Evolutionary conservation across 1,140 invertebrate genomes (phyloP), one percentile per base, ranked within the genome.

Genomic region (Drosophila pallidifrons): DNA sequence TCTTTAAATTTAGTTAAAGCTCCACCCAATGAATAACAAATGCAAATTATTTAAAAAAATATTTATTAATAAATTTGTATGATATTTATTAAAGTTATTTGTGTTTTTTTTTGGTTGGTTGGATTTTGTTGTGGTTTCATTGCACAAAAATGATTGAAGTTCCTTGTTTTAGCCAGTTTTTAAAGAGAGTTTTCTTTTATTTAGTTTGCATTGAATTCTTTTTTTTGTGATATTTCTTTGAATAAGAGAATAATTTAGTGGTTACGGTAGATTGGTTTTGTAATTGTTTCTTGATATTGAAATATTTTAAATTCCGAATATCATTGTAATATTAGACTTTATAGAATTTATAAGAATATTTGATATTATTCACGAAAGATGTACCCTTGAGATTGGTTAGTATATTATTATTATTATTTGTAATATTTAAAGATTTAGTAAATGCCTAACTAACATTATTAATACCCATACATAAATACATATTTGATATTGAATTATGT

Each of bases 61-160:
- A 60, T 60, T 60, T 60, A 60, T 60, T 47, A 47, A 20, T 41
- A 20, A 41, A 57, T 45, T 57, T 67, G 60, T 77, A 77, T 25
- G 38, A 54, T 43, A 16, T 47, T 55, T 60, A 7, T 58, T 16
- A 61, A 59, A 41, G 15, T 6, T 41, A 16, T 4, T 1, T 8
- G 11, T 38, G 15, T 71, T 77, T 77, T 81, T 70, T 77, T 57
- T 64, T 10, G n/a, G 65, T 25, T 28, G 28, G 25, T 55, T 38
- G 35, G 35, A 11, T 38, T 70, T 46, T 63, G 15, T 45, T 52
- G 49, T 75, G 67, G 57, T 79, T 78, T 74, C 60, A 81, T 81
- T 79, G 58, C 69, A 74, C 66, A 81, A 81, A 89, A 86, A 89
- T 88, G 85, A 88, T 89, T 88, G 85, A 89, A 89, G 55, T 83